Conservation (phyloP, 2,797 vertebrate species). For the Phrynocephalus forsythii region DNA sequence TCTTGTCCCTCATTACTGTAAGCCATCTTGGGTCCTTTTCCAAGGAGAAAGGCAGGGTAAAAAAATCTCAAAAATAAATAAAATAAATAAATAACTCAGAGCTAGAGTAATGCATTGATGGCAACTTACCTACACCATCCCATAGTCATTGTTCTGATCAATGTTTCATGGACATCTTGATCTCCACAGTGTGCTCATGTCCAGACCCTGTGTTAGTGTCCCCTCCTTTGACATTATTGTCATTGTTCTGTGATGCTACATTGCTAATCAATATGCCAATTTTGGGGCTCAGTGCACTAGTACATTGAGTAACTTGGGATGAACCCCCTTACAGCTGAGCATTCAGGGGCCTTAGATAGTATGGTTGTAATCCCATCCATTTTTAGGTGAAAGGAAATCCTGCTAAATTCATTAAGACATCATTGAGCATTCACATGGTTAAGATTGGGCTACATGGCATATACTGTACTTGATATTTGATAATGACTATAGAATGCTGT, state of each 20-base stretch:
- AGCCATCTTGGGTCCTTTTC: too few species aligned
- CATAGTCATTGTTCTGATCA: neutral
- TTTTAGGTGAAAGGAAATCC: neutral
- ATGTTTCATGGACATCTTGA: neutral
- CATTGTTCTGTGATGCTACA: neutral
- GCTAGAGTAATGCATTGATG: neutral
- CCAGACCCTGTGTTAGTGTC: neutral
- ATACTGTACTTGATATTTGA: neutral
- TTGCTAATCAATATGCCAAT: neutral
- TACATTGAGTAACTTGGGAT: neutral
- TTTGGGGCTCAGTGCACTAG: neutral
- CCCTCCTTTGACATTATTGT: neutral
- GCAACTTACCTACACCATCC: neutral
- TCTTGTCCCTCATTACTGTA: too few species aligned
- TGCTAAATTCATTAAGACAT: neutral
- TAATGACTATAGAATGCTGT: too few species aligned
- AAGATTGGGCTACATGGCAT: neutral
- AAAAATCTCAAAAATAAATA: too few species aligned
- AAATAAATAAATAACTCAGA: neutral
- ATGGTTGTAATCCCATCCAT: neutral
- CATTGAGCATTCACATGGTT: neutral
- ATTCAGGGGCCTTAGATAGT: neutral
- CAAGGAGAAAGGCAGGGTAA: too few species aligned
- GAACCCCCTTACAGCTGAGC: neutral
- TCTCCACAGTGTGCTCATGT: neutral